phyloP scores from a whole-genome alignment of 2,888 invertebrate genomes.

The Eumacrocentrus americanus region DNA sequence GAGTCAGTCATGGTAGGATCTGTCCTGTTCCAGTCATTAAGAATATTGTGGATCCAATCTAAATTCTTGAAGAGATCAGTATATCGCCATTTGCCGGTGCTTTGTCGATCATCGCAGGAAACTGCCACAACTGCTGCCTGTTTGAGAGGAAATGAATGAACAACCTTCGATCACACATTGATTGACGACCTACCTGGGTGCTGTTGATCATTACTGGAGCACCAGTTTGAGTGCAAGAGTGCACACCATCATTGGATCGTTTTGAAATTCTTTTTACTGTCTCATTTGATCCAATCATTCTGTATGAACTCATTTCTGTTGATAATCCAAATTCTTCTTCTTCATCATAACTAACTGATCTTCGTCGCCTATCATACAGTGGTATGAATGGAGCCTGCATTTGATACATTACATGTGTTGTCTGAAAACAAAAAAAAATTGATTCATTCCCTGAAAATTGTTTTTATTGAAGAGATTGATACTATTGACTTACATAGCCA shows the following conservation, averaged over 20 bases:
- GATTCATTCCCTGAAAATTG: not conserved
- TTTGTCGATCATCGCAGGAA: constrained; percentile 44
- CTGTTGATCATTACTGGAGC: constrained; percentile 39
- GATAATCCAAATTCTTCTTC: not conserved
- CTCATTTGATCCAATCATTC: not conserved
- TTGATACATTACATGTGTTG: constrained; percentile 32
- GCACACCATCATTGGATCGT: constrained; percentile 33
- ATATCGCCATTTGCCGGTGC: constrained; percentile 34
- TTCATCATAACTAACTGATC: constrained; percentile 2
- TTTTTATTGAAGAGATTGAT: not conserved
- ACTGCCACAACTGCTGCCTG: constrained; percentile 38
- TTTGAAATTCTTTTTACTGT: constrained; percentile 6
- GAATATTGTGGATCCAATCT: constrained; percentile 36
- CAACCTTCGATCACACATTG: not conserved
- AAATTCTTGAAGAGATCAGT: constrained; percentile 40
- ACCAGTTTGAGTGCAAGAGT: constrained; percentile 40
- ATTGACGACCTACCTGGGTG: constrained; percentile 37
- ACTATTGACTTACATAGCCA: constrained; percentile 29
- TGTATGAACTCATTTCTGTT: not conserved
- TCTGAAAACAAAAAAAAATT: constrained; percentile 24
- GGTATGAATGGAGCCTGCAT: constrained; percentile 34
- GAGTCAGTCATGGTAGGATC: no score
- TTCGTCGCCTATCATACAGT: constrained; percentile 21
- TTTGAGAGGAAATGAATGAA: not conserved
- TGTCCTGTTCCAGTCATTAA: constrained; percentile 31